phyloP scores from a whole-genome alignment of 1,140 invertebrate genomes.

The Steinernema khuongi region DNA sequence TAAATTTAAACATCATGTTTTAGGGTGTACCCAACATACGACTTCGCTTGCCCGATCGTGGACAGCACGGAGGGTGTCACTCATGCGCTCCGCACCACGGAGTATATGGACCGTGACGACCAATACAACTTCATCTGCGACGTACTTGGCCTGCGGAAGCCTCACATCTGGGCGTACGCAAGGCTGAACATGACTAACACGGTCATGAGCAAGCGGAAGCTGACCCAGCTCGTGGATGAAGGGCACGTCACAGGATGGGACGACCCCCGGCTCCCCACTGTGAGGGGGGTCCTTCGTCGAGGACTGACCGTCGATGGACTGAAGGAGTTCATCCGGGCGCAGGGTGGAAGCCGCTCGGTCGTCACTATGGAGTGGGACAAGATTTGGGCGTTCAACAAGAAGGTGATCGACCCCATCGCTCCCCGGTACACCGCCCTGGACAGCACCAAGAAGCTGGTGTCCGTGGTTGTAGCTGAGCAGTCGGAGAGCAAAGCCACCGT shows the following conservation, averaged over 20 bases:
- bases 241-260: constrained; percentile 95
- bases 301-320: constrained; percentile 95
- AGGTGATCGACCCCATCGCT: constrained; percentile 85
- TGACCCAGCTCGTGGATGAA: constrained; percentile 93
- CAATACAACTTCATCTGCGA: constrained; percentile 88
- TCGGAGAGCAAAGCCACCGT: background rate
- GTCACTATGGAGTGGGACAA: constrained; percentile 99
- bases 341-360: constrained; percentile 91
- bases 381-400: constrained; percentile 98
- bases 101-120: constrained; percentile 93
- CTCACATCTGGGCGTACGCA: constrained; percentile 90
- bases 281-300: constrained; percentile 84
- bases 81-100: constrained; percentile 91
- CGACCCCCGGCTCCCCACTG: constrained; percentile 96
- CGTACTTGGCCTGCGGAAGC: constrained; percentile 76
- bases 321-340: constrained; percentile 95
- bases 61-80: constrained; percentile 94
- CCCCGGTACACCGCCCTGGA: constrained; percentile 80
- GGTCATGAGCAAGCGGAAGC: constrained; percentile 88
- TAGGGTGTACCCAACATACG: constrained; percentile 97
- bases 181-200: constrained; percentile 94
- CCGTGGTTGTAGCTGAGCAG: constrained; percentile 66
- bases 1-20: constrained; percentile 84
- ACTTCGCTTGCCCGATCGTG: constrained; percentile 98
- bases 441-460: constrained; percentile 35